Conservation (phyloP, 2,888 invertebrate species). For the Bedellia somnulentella region DNA sequence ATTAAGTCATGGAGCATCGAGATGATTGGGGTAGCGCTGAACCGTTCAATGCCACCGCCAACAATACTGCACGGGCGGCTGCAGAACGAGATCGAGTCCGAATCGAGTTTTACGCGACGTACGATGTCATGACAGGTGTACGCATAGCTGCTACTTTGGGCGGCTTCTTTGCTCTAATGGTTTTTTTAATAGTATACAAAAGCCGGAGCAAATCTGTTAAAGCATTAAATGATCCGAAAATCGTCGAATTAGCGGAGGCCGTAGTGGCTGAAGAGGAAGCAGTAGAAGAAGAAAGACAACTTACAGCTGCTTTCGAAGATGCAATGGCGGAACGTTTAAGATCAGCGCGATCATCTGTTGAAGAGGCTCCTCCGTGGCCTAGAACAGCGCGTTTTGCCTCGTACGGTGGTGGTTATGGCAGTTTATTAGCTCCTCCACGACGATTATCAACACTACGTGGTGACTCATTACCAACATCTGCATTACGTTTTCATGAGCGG, state of each 20-base stretch:
- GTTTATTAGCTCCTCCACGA: conserved; percentile 69
- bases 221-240: conserved; percentile 75
- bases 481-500: conserved; percentile 51
- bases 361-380: conserved; percentile 47
- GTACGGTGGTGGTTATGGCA: conserved; percentile 68
- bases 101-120: conserved; percentile 84
- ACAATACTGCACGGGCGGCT: conserved; percentile 31
- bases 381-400: conserved; percentile 45
- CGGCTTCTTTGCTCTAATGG: conserved; percentile 90
- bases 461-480: conserved; percentile 65
- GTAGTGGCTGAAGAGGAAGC: conserved; percentile 70
- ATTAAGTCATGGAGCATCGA: conserved; percentile 47
- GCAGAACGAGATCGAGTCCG: conserved; percentile 71
- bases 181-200: conserved; percentile 88
- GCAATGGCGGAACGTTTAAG: conserved; percentile 48
- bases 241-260: conserved; percentile 78
- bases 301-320: conserved; percentile 74
- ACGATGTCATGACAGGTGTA: conserved; percentile 92
- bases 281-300: conserved; percentile 72
- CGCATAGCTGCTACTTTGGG: conserved; percentile 90
- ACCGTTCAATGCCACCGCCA: conserved; percentile 25
- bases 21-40: conserved; percentile 27
- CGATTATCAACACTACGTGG: conserved; percentile 61
- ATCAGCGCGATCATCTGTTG: conserved; percentile 26
- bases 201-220: conserved; percentile 78